These are phyloP conservation scores for Formica exsecta DNA, from an alignment of 1,140 invertebrate species.

Conservation along the genomic window DNA sequence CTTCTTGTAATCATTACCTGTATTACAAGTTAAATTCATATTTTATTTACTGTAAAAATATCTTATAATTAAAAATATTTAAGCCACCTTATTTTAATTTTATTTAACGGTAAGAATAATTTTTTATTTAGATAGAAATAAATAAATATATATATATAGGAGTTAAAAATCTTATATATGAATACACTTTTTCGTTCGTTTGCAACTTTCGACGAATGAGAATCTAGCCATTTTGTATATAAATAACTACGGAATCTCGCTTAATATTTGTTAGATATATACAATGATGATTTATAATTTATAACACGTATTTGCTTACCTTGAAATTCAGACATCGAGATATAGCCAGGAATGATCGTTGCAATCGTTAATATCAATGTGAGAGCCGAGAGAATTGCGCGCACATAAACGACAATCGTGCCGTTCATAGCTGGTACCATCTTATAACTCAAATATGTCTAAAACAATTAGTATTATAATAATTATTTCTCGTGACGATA, in stretches of 20 bases:
- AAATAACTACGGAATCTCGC: neutral
- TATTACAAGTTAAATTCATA: neutral
- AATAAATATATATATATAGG: too few relatives aligned
- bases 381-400: slow-evolving; percentile 69
- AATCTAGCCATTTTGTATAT: neutral
- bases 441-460: slow-evolving; percentile 78
- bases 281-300: neutral
- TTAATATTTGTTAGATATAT: neutral
- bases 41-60: neutral
- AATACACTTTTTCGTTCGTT: neutral
- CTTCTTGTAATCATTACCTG: slow-evolving; percentile 82
- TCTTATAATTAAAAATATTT: neutral
- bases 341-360: slow-evolving; percentile 75
- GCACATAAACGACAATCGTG: slow-evolving; percentile 71
- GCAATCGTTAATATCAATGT: slow-evolving; percentile 74
- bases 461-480: slow-evolving; percentile 23
- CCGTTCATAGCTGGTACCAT: slow-evolving; percentile 76
- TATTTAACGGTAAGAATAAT: neutral
- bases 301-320: slow-evolving; percentile 63
- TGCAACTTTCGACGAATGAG: neutral
- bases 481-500: neutral
- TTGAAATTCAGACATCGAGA: slow-evolving; percentile 76
- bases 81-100: neutral
- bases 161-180: neutral
- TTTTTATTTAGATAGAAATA: neutral